Percentiles rank a stretch among this genome's conserved stretches.
Conservation (phyloP, 2,888 invertebrate species). For the Sarcophaga rosellei region DNA sequence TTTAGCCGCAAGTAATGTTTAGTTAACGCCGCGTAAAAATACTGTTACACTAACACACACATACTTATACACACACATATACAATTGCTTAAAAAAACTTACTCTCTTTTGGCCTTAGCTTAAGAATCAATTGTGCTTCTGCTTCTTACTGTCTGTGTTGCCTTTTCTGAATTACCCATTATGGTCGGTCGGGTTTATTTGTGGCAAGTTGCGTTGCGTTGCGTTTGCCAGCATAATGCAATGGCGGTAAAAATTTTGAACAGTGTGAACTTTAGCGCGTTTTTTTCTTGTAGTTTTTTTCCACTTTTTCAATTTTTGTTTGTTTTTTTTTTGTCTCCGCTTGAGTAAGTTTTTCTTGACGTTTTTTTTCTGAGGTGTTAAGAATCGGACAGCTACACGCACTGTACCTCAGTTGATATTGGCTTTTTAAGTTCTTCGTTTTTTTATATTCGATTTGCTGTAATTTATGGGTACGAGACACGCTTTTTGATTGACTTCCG, state of each 20-base stretch:
- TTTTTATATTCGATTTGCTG: background rate
- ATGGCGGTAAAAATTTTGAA: conserved; percentile 34
- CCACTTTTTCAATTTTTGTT: background rate
- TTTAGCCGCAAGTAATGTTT: conserved; percentile 45
- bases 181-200: conserved; percentile 24
- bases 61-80: background rate
- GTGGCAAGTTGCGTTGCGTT: background rate
- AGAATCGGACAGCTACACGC: background rate
- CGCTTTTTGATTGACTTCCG: conserved; percentile 82
- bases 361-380: conserved; percentile 2
- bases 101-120: background rate
- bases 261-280: conserved; percentile 24
- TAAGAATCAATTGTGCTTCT: background rate
- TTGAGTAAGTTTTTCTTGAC: background rate
- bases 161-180: background rate
- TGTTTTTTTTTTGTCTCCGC: conserved; percentile 30
- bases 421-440: background rate
- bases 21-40: conserved; percentile 52
- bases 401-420: background rate
- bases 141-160: background rate
- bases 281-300: conserved; percentile 23
- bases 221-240: background rate
- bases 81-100: background rate
- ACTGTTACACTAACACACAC: background rate
- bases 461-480: conserved; percentile 71